Conservation (phyloP, 2,797 vertebrate genomes). For the Lerista edwardsae region DNA sequence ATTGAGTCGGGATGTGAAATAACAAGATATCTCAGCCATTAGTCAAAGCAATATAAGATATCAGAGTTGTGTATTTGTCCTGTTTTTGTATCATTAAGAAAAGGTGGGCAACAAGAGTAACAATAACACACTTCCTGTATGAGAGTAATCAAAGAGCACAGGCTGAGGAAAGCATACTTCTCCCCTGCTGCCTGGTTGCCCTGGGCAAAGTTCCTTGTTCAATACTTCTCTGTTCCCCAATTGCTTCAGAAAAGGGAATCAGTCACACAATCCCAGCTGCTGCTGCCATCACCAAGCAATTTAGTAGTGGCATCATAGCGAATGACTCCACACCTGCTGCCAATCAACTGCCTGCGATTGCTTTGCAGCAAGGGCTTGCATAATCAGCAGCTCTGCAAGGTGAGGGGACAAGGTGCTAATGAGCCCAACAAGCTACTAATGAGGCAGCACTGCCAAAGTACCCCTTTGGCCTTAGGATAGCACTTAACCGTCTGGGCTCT, state of each 20-base stretch:
- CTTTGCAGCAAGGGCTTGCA: constrained; percentile 1
- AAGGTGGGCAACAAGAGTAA: not conserved
- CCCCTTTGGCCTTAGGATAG: constrained; percentile 20
- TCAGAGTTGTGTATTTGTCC: not conserved
- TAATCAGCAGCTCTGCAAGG: constrained; percentile 12
- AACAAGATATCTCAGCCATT: not conserved
- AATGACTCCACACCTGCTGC: constrained; percentile 38
- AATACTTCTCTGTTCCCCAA: not conserved
- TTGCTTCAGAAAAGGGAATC: constrained; percentile 16
- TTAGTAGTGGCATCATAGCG: constrained; percentile 27
- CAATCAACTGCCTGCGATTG: constrained; percentile 35
- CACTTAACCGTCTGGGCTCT: constrained; percentile 16
- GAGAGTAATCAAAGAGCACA: constrained; percentile 20
- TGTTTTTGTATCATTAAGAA: not conserved
- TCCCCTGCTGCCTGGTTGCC: not conserved
- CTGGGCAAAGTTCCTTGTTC: constrained; percentile 32
- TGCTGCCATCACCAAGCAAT: constrained; percentile 12
- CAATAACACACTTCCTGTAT: constrained; percentile 3
- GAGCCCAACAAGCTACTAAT: constrained; percentile 36
- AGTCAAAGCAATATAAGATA: not conserved
- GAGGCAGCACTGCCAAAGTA: constrained; percentile 17
- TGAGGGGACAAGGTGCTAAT: constrained; percentile 35
- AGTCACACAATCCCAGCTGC: constrained; percentile 1
- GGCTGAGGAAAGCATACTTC: constrained; percentile 15
- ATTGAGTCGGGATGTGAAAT: not conserved